Evolutionary conservation across 2,113 vertebrate genomes (phyloP).

Genomic region (Hyaena hyaena): DNA sequence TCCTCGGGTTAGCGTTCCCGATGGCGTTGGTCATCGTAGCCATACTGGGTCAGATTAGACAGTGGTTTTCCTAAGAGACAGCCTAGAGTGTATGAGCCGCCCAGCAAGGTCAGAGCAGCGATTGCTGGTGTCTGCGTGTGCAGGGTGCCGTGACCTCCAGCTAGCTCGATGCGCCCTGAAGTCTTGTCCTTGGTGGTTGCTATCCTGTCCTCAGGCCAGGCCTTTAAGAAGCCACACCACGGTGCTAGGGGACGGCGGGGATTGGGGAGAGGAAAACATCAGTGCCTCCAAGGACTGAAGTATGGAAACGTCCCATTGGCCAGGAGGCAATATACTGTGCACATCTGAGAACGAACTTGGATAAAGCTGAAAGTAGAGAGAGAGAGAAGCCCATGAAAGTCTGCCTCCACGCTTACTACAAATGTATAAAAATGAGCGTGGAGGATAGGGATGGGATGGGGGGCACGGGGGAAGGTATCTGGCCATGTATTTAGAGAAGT

Average conservation of each 20-base stretch:
- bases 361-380: background rate
- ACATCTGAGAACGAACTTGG: background rate
- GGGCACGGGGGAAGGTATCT: background rate
- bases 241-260: too few relatives aligned
- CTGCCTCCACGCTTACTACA: fast-evolving
- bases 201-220: background rate
- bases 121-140: background rate
- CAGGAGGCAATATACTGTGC: background rate
- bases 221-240: background rate
- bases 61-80: background rate
- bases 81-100: background rate
- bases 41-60: too few relatives aligned
- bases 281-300: background rate
- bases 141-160: background rate
- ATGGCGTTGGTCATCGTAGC: too few relatives aligned
- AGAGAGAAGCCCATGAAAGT: background rate
- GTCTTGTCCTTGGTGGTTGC: background rate
- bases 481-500: background rate
- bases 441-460: fast-evolving
- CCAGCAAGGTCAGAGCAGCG: background rate
- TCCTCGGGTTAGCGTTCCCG: background rate
- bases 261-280: background rate
- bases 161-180: background rate
- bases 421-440: background rate
- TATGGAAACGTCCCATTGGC: too few relatives aligned